Conservation (phyloP, 2,888 invertebrate species). For the Amphipoea lucens region DNA sequence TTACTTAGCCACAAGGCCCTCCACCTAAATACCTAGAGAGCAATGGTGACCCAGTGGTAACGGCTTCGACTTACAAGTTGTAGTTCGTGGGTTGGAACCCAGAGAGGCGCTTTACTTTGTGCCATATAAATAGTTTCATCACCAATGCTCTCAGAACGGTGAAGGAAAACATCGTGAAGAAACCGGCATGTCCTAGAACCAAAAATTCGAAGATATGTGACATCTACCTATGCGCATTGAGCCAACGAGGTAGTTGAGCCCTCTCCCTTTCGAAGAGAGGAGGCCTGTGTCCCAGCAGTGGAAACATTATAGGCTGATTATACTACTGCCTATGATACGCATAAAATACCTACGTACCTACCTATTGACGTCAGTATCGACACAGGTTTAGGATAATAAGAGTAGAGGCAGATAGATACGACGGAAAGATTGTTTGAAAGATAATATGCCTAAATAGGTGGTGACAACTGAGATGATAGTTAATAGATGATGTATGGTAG, state of each 20-base stretch:
- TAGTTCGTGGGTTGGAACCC: no score
- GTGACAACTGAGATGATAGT: neutral
- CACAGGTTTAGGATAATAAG: neutral
- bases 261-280: neutral
- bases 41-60: no score
- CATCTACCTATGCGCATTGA: neutral
- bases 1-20: no score
- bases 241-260: neutral
- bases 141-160: neutral
- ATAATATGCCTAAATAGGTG: neutral
- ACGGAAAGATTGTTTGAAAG: neutral
- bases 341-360: neutral
- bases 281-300: neutral
- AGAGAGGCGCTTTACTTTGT: no score
- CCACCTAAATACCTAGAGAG: no score
- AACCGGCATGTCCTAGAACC: neutral
- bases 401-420: neutral
- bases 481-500: neutral
- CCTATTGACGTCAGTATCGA: neutral
- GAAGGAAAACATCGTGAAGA: neutral
- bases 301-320: neutral
- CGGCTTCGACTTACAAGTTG: no score
- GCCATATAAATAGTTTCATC: no score
- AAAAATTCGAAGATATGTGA: neutral
- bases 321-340: neutral